Percentiles rank a stretch among this genome's conserved stretches.
Evolutionary conservation across 2,888 invertebrate species (phyloP).

Genomic region (Poecilobothrus nobilitatus): DNA sequence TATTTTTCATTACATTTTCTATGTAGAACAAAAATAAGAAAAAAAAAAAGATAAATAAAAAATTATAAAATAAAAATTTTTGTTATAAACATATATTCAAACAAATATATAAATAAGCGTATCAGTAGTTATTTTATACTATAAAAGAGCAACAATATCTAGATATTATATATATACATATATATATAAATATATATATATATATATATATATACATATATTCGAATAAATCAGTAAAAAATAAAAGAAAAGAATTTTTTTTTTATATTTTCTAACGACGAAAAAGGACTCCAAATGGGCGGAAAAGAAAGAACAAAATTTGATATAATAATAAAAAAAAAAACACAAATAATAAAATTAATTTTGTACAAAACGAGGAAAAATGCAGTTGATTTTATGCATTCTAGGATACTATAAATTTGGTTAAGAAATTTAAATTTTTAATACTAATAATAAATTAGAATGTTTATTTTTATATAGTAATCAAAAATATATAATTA

Average conservation of each 20-base stretch:
- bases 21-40: neutral
- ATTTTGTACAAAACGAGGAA: constrained; percentile 8
- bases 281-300: constrained; percentile 21
- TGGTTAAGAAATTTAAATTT: no score
- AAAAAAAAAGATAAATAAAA: neutral
- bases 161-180: no score
- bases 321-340: constrained; percentile 14
- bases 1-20: neutral
- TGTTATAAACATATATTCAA: neutral
- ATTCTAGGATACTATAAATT: neutral
- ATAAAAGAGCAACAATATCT: neutral
- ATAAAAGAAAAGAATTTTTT: neutral
- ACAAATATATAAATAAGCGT: neutral
- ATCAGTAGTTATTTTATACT: neutral
- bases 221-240: neutral
- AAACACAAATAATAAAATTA: neutral
- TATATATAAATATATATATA: no score
- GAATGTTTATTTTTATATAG: no score
- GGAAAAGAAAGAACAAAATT: constrained; percentile 22
- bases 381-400: neutral
- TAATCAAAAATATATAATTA: no score
- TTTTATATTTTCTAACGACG: constrained; percentile 10
- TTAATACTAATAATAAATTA: no score
- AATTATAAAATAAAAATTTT: neutral
- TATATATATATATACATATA: no score